Evolutionary conservation across 2,113 vertebrate species (phyloP).

Genomic region (Mirounga angustirostris): DNA sequence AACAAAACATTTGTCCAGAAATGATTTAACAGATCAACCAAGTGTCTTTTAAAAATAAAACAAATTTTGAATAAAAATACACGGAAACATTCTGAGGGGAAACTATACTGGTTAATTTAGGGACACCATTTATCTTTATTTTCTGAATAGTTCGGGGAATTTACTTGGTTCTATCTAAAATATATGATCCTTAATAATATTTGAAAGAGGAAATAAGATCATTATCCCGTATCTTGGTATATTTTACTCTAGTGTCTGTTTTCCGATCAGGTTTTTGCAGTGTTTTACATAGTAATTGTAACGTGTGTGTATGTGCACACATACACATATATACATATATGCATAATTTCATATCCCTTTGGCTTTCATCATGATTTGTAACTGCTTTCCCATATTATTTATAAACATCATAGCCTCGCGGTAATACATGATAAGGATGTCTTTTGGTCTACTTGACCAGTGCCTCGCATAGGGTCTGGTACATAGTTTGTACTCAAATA

Average conservation of each 20-base stretch:
- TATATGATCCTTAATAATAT: not conserved
- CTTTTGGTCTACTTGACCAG: not conserved
- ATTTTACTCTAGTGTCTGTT: constrained; percentile 15
- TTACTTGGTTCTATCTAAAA: constrained; percentile 55
- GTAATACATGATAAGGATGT: not conserved
- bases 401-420: not conserved
- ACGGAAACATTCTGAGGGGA: constrained; percentile 45
- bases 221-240: not conserved
- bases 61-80: constrained; percentile 63
- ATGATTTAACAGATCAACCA: constrained; percentile 52
- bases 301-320: not conserved
- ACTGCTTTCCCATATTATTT: not conserved
- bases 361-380: not conserved
- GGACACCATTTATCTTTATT: constrained; percentile 25
- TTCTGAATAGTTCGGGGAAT: constrained; percentile 16
- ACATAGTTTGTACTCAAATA: not conserved
- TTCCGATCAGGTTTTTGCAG: not conserved
- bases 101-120: not conserved
- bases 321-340: not conserved
- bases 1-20: constrained; percentile 80
- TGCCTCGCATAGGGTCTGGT: not conserved
- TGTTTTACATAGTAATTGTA: not conserved
- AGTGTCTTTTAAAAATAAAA: constrained; percentile 71
- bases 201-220: constrained; percentile 3
- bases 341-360: not conserved